Conservation (phyloP, 2,797 vertebrate genomes). For the Sphaeramia orbicularis region DNA sequence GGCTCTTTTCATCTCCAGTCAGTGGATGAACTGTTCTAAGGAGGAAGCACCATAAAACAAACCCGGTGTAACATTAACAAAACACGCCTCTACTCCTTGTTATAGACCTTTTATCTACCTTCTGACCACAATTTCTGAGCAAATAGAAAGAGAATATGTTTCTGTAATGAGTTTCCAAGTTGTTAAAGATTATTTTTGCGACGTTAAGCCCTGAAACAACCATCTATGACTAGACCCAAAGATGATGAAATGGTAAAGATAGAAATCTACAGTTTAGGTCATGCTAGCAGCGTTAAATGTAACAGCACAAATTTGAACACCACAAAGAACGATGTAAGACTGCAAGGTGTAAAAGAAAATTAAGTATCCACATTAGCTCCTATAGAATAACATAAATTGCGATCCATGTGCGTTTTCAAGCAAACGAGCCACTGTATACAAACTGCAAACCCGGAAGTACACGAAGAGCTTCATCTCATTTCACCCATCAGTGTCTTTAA, state of each 20-base stretch:
- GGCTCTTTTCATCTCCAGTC: conserved; percentile 55
- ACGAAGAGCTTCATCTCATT: no score
- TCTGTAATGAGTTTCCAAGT: rapidly evolving
- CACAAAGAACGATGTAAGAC: no score
- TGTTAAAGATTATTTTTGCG: not conserved
- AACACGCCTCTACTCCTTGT: not conserved
- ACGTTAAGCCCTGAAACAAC: no score
- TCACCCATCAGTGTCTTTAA: no score
- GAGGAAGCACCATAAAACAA: not conserved
- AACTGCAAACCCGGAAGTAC: no score
- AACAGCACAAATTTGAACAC: no score
- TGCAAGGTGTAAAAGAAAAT: no score
- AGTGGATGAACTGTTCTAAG: not conserved
- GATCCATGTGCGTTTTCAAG: no score
- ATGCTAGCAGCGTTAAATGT: no score
- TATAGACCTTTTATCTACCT: not conserved
- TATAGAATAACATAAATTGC: no score
- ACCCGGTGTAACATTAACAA: not conserved
- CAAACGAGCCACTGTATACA: no score
- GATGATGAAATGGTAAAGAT: conserved; percentile 10
- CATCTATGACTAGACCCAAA: conserved; percentile 1
- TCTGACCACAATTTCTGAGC: rapidly evolving
- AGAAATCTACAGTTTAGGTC: rapidly evolving
- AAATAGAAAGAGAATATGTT: rapidly evolving
- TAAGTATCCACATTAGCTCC: no score